A percentile compares a stretch with the other conserved stretches of the same genome.
Conservation (phyloP, 2,888 invertebrate species). For the Orthosia gothica region DNA sequence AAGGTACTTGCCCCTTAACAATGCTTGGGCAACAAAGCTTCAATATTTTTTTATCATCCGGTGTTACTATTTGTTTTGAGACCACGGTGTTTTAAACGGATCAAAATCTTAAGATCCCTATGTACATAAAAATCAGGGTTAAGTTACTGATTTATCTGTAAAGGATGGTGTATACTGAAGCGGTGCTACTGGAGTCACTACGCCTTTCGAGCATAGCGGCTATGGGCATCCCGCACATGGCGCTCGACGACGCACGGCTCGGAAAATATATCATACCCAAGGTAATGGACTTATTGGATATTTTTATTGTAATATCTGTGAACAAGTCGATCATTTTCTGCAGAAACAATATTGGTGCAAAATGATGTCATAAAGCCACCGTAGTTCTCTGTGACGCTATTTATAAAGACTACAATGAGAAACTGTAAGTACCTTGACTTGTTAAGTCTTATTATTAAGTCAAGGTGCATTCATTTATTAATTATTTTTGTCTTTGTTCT, state of each 20-base stretch:
- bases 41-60: neutral
- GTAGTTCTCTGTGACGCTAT: neutral
- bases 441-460: too few relatives aligned
- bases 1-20: too few relatives aligned
- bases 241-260: slow-evolving; percentile 93
- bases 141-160: neutral
- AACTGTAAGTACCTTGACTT: slow-evolving; percentile 10
- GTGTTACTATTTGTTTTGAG: neutral
- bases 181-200: slow-evolving; percentile 94
- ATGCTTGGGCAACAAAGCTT: too few relatives aligned
- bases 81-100: neutral
- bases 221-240: slow-evolving; percentile 95
- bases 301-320: too few relatives aligned
- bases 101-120: neutral
- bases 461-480: neutral
- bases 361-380: neutral
- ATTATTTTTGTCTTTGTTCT: neutral
- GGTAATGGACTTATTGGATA: slow-evolving; percentile 82
- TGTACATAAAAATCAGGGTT: too few relatives aligned
- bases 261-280: slow-evolving; percentile 94
- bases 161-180: slow-evolving; percentile 95
- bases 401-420: neutral
- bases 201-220: slow-evolving; percentile 95
- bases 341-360: neutral
- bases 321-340: neutral